Base-by-base conservation (phyloP, 2,113 vertebrate species). In the Silurus glanis region DNA sequence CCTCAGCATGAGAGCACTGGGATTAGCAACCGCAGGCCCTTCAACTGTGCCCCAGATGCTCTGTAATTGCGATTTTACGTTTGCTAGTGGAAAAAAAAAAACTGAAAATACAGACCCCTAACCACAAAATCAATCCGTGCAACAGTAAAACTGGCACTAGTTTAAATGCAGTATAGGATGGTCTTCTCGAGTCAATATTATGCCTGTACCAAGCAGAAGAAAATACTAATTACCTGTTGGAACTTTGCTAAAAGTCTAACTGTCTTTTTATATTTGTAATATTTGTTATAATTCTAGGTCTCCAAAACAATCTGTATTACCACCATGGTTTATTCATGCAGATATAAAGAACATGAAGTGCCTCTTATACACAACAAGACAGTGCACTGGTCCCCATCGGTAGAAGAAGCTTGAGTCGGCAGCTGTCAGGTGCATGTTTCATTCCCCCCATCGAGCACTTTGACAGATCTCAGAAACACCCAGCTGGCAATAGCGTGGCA, bases 41-140 rank as follows among this genome's bases (percentile, higher is more conserved):
- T 89, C 90, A 91, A 93, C 87, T 87, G 88, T 93, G 94, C 93
- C 93, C 91, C 93, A 91, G 90, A 95, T 94, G 92, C 92, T 88
- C 82, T 85, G 78, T 95, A 94, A 94, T 94, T 89, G 89, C 67
- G 85, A 89, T 91, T 93, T 92, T 89, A 91, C 92, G 90, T 92
- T 91, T 85, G 84, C 56, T 74, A 10, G 56, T 89, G 83, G 85
- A 78, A 87, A 85, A 89, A 87, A 83, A 90, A 85, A 90, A 87
- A 71, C 55, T 61, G 47, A 84, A 85, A 86, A 90, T 87, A 82
- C 86, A 88, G 85, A 80, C 56, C 89, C 59, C 25, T 87, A 83
- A 85, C 67, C 88, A 76, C 87, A 86, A 87, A 90, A 91, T 86
- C 84, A 83, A 87, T 87, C 82, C 23, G 10, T 79, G 74, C 71